Conservation (phyloP, 2,113 vertebrate genomes). For the Rallus limicola region DNA sequence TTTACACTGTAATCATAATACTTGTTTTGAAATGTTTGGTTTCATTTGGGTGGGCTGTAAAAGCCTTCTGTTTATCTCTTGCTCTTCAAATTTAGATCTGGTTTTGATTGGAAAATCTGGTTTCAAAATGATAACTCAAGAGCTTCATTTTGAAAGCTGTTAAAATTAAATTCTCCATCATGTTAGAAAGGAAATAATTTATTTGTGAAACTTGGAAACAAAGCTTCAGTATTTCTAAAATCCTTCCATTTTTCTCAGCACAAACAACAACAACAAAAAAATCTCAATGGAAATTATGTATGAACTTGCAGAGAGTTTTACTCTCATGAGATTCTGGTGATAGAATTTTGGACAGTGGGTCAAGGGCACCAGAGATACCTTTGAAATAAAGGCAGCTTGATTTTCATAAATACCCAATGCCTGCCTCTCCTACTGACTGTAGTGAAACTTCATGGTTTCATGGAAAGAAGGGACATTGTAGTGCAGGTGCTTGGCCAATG, state of each 20-base stretch:
- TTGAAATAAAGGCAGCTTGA: neutral
- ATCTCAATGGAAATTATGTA: neutral
- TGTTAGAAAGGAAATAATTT: neutral
- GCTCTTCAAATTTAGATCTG: neutral
- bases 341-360: neutral
- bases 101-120: neutral
- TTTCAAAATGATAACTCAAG: neutral
- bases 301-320: neutral
- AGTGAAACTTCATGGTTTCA: neutral
- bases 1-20: neutral
- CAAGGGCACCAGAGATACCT: neutral
- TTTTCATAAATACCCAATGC: neutral
- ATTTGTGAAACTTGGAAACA: neutral
- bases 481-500: neutral
- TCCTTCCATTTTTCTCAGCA: fast-evolving
- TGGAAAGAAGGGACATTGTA: neutral
- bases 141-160: neutral
- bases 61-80: neutral
- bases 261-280: neutral
- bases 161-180: neutral
- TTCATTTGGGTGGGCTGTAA: neutral
- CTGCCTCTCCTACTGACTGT: neutral
- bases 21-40: neutral
- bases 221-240: neutral
- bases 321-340: neutral